Evolutionary conservation across 2,113 vertebrate species (phyloP), one percentile per base, ranked within the genome.

Genomic region (Hippocampus barbouri): DNA sequence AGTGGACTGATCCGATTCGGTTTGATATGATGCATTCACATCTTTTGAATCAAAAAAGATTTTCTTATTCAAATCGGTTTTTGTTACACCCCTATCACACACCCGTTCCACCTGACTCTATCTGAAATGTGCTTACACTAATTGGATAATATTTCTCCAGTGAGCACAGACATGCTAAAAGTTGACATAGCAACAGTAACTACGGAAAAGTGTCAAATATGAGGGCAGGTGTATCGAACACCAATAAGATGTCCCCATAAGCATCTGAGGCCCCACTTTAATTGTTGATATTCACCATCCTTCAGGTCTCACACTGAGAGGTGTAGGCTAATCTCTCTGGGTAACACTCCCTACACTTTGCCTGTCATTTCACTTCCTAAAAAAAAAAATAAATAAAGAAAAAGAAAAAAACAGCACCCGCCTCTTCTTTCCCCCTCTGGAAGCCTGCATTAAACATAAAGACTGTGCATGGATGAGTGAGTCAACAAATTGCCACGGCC

Each of bases 371-470:
- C 74, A 74, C 69, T 77, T 70, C 70, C 73, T 8, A 8, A 14
- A 27, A 15, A 25, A 12, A 15, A 67, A 25, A 62, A 70, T n/a
- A n/a, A n/a, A n/a, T n/a, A 25, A 12, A 27, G 65, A 66, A 27
- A 65, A 25, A 25, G 14, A 12, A 27, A 67, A 66, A 27, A 65
- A 68, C 66, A 73, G 71, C 65, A 68, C 8, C 57, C 34, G 60
- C 34, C 43, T 64, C 72, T 62, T 69, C 64, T 56, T 66, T 75
- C 64, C 68, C 71, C 83, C 86, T 87, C 92, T 82, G 71, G 86
- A 93, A 89, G 87, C 83, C 83, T 92, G 90, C 91, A 92, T 93
- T 93, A 93, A 92, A 93, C 92, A 93, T 91, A 92, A 92, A 93
- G 91, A 86, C 87, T 77, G 90, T 91, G 86, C 91, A 94, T 91